Evolutionary conservation across 2,797 vertebrate species (phyloP).

Genomic region (Trachops cirrhosus): DNA sequence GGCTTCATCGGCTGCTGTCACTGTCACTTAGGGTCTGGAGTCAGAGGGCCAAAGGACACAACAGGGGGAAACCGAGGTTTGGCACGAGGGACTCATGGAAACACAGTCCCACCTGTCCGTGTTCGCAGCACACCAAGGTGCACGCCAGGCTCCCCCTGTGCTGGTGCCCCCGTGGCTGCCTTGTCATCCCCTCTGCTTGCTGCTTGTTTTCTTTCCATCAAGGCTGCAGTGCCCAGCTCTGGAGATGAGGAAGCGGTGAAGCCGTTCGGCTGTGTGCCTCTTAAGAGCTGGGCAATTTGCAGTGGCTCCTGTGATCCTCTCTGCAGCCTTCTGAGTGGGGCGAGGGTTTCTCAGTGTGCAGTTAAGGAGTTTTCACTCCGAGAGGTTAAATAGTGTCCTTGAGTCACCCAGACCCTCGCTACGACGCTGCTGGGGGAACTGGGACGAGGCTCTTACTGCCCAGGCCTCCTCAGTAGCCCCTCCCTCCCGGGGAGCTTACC

Average conservation of each 20-base stretch:
- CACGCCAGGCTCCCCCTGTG: too few species aligned
- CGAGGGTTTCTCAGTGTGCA: background rate
- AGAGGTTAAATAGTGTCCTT: background rate
- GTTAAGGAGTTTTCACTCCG: background rate
- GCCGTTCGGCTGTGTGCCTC: background rate
- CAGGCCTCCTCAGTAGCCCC: background rate
- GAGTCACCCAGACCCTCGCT: background rate
- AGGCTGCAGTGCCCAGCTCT: background rate
- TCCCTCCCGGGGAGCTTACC: background rate
- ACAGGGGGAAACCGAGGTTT: background rate
- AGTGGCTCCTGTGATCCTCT: background rate
- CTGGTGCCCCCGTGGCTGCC: fast-evolving
- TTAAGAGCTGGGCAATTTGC: background rate
- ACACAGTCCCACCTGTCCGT: background rate
- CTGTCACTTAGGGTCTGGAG: background rate
- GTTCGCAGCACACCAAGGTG: background rate
- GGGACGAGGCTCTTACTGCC: fast-evolving
- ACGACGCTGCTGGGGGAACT: background rate
- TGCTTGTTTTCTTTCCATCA: background rate
- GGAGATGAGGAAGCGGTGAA: background rate
- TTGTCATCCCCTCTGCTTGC: background rate
- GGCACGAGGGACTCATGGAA: background rate
- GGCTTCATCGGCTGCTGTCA: background rate
- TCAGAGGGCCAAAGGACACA: background rate
- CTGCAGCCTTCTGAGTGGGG: fast-evolving